These are phyloP conservation scores for Trachythela sp. DNA, from an alignment of 64 coral and sea anemone species.

Conservation along the genomic window DNA sequence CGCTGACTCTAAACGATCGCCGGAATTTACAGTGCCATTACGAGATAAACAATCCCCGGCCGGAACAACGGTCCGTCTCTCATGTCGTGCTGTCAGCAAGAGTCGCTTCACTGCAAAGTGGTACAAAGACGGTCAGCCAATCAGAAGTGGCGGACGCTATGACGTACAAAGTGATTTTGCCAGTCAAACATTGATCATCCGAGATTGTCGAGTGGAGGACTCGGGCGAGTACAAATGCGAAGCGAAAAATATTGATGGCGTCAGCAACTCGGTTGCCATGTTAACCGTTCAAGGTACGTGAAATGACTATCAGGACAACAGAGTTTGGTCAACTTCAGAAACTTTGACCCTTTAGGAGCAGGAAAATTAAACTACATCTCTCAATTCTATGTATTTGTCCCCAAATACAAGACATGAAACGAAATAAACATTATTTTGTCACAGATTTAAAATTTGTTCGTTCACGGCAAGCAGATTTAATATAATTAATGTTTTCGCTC, in stretches of 20 bases:
- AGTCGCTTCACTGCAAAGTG: conserved; percentile 48
- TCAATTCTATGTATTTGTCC: no score
- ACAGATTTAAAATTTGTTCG: no score
- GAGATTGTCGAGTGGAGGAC: conserved; percentile 63
- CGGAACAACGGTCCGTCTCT: conserved; percentile 55
- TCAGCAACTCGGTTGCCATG: conserved; percentile 43
- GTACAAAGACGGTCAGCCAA: conserved; percentile 52
- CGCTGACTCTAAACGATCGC: conserved; percentile 34
- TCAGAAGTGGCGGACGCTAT: conserved; percentile 44
- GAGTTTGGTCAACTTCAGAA: no score
- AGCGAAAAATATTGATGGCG: conserved; percentile 66
- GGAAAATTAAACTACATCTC: no score
- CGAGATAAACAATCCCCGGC: conserved; percentile 51
- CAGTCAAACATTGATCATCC: conserved; percentile 53
- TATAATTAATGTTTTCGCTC: no score
- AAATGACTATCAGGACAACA: no score
- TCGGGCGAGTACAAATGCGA: conserved; percentile 75
- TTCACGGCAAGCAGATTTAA: no score
- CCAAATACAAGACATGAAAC: no score
- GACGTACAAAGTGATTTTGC: conserved; percentile 48
- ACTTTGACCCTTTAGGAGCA: no score
- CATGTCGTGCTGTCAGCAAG: conserved; percentile 49
- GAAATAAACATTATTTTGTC: no score
- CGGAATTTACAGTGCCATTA: conserved; percentile 58
- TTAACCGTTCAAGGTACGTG: conserved; percentile 76